Base-by-base conservation (phyloP, 2,888 invertebrate species). In the Rhamnusium bicolor region DNA sequence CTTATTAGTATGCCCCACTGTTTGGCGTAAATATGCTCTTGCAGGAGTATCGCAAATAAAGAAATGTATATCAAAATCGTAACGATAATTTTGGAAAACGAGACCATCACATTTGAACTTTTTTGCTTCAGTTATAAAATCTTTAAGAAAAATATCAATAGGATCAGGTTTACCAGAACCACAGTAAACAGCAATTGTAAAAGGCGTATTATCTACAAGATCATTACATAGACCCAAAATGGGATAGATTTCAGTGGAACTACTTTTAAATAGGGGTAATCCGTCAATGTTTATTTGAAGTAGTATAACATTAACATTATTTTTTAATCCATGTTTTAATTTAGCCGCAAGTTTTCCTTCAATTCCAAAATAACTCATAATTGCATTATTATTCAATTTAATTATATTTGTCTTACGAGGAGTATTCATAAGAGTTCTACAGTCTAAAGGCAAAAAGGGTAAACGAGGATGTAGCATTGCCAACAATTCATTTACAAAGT, bases 341-440 rank as follows among this genome's bases (percentile, higher is more conserved):
- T n/a, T n/a, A n/a, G n/a, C n/a, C n/a, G n/a, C n/a, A n/a, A n/a
- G n/a, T n/a, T n/a, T n/a, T n/a, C n/a, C n/a, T n/a, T n/a, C n/a
- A n/a, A n/a, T n/a, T 27, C 73, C 73, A 65, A 73, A 73, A 58
- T 69, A 69, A 27, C 27, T 14, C 73, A n/a, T n/a, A n/a, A 73
- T 73, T 32, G 7, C 51, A 4, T 66, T 66, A 71, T 71, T 71
- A 60, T 68, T 56, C 16, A 74, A 60, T 19, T 40, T 24, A 18
- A 61, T 71, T 32, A 47, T 71, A 53, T 60, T n/a, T 49, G 51
- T 67, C 46, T 6, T 29, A 21, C 71, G 62, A 8, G 74, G 74
- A 27, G 73, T 73, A 32, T 40, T 24, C 51, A 73, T 18, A 1
- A 70, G 58, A 29, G 63, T 40, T 47, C 70, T 58, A 24, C 40